These are phyloP conservation scores for Strigops habroptila DNA, from an alignment of 2,113 vertebrate species.

Conservation along the genomic window DNA sequence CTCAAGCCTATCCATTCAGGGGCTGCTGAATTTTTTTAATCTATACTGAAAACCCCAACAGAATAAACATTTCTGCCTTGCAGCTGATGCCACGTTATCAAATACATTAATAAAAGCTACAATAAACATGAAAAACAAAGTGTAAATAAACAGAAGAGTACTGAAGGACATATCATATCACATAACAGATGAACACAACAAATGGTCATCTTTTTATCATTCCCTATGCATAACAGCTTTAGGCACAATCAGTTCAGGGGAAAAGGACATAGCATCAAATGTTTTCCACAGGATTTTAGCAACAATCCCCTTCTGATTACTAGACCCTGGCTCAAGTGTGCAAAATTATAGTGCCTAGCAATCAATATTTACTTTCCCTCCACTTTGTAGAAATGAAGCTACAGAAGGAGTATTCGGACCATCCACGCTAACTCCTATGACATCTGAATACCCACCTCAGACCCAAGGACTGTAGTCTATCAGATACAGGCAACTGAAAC, in stretches of 20 bases:
- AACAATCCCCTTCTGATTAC: not conserved
- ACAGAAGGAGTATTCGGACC: not conserved
- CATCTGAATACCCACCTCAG: not conserved
- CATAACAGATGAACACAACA: not conserved
- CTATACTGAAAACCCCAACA: not conserved
- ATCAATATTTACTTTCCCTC: not conserved
- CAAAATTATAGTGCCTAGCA: not conserved
- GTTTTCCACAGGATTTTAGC: not conserved
- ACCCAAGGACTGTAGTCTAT: not conserved
- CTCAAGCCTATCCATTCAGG: not conserved
- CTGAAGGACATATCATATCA: not conserved
- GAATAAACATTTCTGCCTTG: not conserved
- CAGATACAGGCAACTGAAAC: not conserved
- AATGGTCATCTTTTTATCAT: not conserved
- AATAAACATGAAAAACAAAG: not conserved
- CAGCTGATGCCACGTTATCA: slow-evolving; percentile 12
- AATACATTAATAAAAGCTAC: slow-evolving; percentile 11
- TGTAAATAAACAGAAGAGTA: not conserved
- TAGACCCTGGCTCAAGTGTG: not conserved
- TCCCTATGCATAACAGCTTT: not conserved
- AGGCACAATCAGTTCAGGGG: not conserved
- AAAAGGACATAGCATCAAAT: not conserved
- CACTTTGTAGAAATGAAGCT: not conserved
- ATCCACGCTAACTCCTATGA: not conserved
- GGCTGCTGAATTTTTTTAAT: slow-evolving; percentile 23